Evolutionary conservation across 2,888 invertebrate genomes (phyloP).

Genomic region (Andrena chrysosceles): DNA sequence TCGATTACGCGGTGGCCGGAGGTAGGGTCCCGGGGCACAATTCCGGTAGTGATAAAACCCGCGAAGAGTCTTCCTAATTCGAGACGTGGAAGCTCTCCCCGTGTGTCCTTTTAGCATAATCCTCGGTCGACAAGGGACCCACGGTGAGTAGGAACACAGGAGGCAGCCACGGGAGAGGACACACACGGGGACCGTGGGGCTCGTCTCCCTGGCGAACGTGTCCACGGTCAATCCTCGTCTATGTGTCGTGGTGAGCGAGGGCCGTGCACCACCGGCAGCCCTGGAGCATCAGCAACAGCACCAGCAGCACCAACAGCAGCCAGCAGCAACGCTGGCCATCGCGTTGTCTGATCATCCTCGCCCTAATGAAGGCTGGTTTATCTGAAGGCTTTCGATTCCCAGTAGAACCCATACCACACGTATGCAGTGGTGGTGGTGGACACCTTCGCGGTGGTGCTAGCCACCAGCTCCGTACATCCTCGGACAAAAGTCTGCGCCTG

Average conservation of each 20-base stretch:
- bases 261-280: conserved; percentile 57
- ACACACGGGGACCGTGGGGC: conserved; percentile 68
- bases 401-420: conserved; percentile 84
- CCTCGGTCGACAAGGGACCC: conserved; percentile 77
- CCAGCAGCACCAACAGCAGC: conserved; percentile 58
- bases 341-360: conserved; percentile 85
- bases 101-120: conserved; percentile 83
- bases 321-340: conserved; percentile 79
- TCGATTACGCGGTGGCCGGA: conserved; percentile 56
- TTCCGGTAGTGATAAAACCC: conserved; percentile 64
- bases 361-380: conserved; percentile 85
- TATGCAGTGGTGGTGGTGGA: conserved; percentile 80
- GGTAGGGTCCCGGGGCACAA: conserved; percentile 47
- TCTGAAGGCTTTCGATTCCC: conserved; percentile 85
- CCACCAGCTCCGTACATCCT: conserved; percentile 81
- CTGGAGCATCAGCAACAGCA: conserved; percentile 68
- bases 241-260: conserved; percentile 68
- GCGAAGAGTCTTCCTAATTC: conserved; percentile 74
- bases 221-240: conserved; percentile 77
- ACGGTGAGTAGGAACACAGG: conserved; percentile 71
- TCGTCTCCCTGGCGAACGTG: conserved; percentile 50
- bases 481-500: conserved; percentile 77
- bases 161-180: conserved; percentile 61
- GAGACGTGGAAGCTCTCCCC: conserved; percentile 74
- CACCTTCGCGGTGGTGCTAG: conserved; percentile 83